Conservation (phyloP, 1,140 invertebrate genomes). For the Bombyx mandarina region DNA sequence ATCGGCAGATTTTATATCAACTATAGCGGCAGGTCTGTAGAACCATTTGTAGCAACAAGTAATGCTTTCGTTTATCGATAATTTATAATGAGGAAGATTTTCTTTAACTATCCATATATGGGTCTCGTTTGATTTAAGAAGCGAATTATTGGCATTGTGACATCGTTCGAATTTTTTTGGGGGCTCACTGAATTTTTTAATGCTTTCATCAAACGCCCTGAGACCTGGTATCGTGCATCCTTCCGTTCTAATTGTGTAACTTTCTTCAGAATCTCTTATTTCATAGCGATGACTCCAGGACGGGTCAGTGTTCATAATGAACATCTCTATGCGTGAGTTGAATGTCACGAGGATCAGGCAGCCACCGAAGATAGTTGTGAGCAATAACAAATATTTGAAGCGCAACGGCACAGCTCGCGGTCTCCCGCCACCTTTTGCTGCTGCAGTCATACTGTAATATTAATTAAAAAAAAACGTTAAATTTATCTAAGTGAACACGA, state of each 20-base stretch:
- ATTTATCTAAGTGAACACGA: no score
- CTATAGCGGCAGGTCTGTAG: slow-evolving; percentile 64
- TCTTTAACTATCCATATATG: slow-evolving; percentile 71
- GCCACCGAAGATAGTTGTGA: slow-evolving; percentile 35
- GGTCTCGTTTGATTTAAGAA: slow-evolving; percentile 76
- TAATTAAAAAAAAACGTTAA: background rate
- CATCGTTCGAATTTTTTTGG: slow-evolving; percentile 53
- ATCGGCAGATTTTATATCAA: slow-evolving; percentile 42
- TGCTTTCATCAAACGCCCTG: slow-evolving; percentile 76
- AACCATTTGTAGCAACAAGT: slow-evolving; percentile 77
- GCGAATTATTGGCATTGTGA: slow-evolving; percentile 47
- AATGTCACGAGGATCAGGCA: slow-evolving; percentile 44
- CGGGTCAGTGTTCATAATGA: slow-evolving; percentile 33
- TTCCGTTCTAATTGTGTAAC: slow-evolving; percentile 77
- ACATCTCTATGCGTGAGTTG: slow-evolving; percentile 31
- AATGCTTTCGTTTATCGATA: slow-evolving; percentile 49
- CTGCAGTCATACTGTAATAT: slow-evolving; percentile 33
- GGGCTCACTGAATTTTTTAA: slow-evolving; percentile 53
- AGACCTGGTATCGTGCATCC: slow-evolving; percentile 87
- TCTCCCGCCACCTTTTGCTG: slow-evolving; percentile 17
- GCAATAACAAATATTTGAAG: slow-evolving; percentile 39
- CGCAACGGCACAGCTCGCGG: slow-evolving; percentile 20
- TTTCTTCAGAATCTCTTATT: slow-evolving; percentile 22
- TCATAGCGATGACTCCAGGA: slow-evolving; percentile 21
- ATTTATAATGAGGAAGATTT: slow-evolving; percentile 70